A percentile compares a stretch with the other conserved stretches of the same genome.
Conservation (phyloP, 2,888 invertebrate genomes). For the Eudemis profundana region DNA sequence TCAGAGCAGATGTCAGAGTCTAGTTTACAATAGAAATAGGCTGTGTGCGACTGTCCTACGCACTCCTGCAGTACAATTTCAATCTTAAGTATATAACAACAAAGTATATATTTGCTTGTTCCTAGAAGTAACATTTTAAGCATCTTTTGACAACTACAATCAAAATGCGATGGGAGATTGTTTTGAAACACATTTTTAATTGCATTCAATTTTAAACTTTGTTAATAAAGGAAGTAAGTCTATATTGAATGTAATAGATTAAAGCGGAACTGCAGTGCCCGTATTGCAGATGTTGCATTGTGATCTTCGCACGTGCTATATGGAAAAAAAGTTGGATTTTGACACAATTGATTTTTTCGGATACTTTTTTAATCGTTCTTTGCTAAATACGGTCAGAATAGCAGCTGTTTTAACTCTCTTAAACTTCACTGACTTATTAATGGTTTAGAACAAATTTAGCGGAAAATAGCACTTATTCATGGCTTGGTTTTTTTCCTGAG, state of each 20-base stretch:
- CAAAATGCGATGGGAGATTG: not conserved
- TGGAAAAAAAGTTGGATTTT: constrained; percentile 22
- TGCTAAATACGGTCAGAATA: not conserved
- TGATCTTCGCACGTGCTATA: constrained; percentile 38
- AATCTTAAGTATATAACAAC: not conserved
- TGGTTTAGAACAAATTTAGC: no score
- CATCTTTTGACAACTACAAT: constrained; percentile 2
- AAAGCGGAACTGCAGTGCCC: not conserved
- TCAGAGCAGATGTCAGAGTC: constrained; percentile 39
- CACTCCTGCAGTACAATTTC: not conserved
- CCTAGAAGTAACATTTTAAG: not conserved
- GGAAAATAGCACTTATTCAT: no score
- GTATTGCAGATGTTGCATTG: constrained; percentile 33
- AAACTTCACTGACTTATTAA: no score
- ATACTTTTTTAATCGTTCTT: constrained; percentile 2
- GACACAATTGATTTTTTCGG: constrained; percentile 11
- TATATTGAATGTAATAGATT: not conserved
- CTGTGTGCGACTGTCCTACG: constrained; percentile 11
- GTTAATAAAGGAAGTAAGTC: not conserved
- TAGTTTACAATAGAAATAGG: constrained; percentile 27
- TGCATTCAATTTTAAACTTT: constrained; percentile 1
- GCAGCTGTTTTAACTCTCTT: no score
- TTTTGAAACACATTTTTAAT: not conserved
- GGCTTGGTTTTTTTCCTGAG: no score
- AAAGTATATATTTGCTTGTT: not conserved